phyloP scores from a whole-genome alignment of 2,888 invertebrate species.

The Lasius platythorax region DNA sequence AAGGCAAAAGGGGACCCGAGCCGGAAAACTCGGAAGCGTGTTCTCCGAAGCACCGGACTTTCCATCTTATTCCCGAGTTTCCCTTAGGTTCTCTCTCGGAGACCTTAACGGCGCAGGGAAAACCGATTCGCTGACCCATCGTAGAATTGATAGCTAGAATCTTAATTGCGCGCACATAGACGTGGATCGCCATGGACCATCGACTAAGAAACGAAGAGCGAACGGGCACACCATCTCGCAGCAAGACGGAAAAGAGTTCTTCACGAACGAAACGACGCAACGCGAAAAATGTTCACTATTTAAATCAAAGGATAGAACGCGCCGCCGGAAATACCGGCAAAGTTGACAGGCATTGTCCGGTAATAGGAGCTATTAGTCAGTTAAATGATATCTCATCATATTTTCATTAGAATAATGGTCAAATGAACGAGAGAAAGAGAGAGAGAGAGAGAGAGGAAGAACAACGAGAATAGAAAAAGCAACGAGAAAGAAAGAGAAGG shows the following conservation, averaged over 20 bases:
- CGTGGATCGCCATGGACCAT: conserved; percentile 63
- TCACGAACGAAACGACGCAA: conserved; percentile 34
- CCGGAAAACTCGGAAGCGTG: conserved; percentile 44
- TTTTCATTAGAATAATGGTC: conserved; percentile 77
- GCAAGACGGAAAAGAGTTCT: conserved; percentile 43
- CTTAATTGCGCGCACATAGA: conserved; percentile 66
- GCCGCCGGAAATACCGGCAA: conserved; percentile 62
- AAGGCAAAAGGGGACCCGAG: conserved; percentile 21
- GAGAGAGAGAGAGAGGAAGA: background rate
- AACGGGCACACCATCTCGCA: background rate
- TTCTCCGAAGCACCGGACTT: conserved; percentile 41
- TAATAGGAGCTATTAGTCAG: conserved; percentile 76
- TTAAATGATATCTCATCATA: conserved; percentile 77
- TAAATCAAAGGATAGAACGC: conserved; percentile 73
- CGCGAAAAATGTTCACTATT: conserved; percentile 73
- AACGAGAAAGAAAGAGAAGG: background rate
- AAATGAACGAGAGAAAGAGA: conserved; percentile 58
- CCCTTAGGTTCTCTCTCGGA: conserved; percentile 21
- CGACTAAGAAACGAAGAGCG: conserved; percentile 65
- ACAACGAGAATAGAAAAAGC: conserved; percentile 18
- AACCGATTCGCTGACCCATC: conserved; percentile 46
- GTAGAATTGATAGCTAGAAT: conserved; percentile 56
- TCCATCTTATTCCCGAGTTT: conserved; percentile 48
- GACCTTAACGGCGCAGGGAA: conserved; percentile 38
- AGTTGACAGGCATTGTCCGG: conserved; percentile 71